phyloP scores from a whole-genome alignment of 1,140 invertebrate genomes.

The Carposina sasakii region DNA sequence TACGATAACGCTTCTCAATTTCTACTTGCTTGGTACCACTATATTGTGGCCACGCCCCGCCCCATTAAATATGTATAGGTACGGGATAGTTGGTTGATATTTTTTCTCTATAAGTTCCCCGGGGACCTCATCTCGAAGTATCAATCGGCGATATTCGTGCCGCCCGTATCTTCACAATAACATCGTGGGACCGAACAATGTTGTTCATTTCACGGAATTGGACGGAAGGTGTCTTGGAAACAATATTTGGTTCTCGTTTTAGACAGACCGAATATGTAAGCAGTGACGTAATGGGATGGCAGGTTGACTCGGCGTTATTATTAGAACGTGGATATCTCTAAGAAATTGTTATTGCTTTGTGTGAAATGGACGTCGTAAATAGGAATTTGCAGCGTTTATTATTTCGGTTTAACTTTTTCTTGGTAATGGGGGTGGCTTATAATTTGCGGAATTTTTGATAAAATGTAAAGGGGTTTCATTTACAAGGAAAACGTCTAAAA shows the following conservation, averaged over 20 bases:
- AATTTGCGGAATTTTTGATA: too few species aligned
- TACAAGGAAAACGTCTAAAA: too few species aligned
- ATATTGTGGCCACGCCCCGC: constrained; percentile 45
- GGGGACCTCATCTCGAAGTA: constrained; percentile 43
- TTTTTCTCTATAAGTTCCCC: constrained; percentile 40
- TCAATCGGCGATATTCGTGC: constrained; percentile 52
- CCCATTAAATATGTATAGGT: constrained; percentile 11
- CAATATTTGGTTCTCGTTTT: background rate
- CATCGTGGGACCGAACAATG: too few species aligned
- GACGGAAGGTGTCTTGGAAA: constrained; percentile 12
- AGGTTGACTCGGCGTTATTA: too few species aligned
- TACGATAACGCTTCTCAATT: constrained; percentile 64
- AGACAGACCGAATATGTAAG: background rate
- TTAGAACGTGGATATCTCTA: too few species aligned
- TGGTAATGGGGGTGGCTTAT: too few species aligned
- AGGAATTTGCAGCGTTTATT: too few species aligned
- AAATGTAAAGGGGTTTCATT: too few species aligned
- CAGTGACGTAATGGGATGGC: too few species aligned
- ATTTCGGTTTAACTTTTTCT: too few species aligned
- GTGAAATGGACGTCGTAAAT: too few species aligned
- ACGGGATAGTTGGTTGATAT: constrained; percentile 31
- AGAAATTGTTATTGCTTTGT: too few species aligned
- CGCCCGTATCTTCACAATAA: constrained; percentile 38
- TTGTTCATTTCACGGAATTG: constrained; percentile 23
- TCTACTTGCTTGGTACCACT: constrained; percentile 44